These are phyloP conservation scores for Drosophila parvula DNA, from an alignment of 1,140 invertebrate genomes.

Conservation along the genomic window DNA sequence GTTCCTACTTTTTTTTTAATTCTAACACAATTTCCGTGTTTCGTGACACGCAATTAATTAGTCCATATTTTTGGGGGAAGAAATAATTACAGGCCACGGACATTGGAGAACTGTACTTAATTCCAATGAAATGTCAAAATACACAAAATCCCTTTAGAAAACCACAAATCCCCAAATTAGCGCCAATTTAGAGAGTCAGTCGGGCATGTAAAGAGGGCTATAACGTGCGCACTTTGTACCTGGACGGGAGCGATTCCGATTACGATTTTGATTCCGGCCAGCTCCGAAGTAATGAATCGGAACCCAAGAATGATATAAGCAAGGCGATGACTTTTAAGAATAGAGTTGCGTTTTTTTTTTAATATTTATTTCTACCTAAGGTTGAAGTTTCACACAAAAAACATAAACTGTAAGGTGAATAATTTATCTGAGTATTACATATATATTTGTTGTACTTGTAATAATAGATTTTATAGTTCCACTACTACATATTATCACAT, in stretches of 20 bases:
- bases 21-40: neutral
- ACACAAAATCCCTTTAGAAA: conserved; percentile 11
- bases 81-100: conserved; percentile 23
- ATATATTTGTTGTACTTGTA: no score
- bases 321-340: conserved; percentile 1
- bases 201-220: conserved; percentile 41
- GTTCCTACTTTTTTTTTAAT: conserved; percentile 20
- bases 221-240: conserved; percentile 49
- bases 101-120: conserved; percentile 39
- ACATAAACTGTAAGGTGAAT: no score
- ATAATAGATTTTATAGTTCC: no score
- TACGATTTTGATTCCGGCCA: conserved; percentile 10
- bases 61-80: conserved; percentile 9
- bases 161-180: conserved; percentile 15
- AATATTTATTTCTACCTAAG: no score
- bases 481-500: no score
- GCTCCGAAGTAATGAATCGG: conserved; percentile 29
- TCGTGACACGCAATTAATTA: conserved; percentile 47
- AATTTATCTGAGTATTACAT: no score
- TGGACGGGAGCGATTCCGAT: conserved; percentile 22
- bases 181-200: conserved; percentile 42
- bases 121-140: conserved; percentile 45
- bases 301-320: conserved; percentile 34
- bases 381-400: no score
- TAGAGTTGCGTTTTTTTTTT: no score